Conservation (phyloP, 2,113 vertebrate species). For the Nycticorax nycticorax region DNA sequence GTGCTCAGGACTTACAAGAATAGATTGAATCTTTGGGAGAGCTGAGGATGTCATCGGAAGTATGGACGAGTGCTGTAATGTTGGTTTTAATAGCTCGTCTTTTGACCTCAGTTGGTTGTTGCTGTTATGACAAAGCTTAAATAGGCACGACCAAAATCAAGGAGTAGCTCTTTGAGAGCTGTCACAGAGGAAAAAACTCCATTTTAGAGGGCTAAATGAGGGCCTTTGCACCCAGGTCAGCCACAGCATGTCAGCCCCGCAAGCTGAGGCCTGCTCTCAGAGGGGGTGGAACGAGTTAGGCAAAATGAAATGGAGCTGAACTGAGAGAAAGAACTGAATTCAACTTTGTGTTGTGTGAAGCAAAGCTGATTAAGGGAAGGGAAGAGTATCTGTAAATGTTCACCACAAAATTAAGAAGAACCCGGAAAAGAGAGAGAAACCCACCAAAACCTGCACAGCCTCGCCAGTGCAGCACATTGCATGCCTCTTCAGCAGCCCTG, state of each 20-base stretch:
- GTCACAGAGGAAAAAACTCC: neutral
- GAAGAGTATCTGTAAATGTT: neutral
- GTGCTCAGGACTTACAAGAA: neutral
- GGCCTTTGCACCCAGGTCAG: neutral
- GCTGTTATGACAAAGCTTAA: neutral
- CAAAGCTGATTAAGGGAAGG: neutral
- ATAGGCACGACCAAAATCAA: neutral
- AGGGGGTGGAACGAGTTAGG: neutral
- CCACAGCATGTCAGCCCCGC: accelerated
- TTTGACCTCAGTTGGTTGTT: neutral
- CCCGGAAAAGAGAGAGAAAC: neutral
- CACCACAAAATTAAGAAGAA: neutral
- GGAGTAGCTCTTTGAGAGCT: neutral
- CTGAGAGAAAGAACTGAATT: neutral
- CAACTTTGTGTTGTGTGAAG: neutral
- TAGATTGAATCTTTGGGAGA: neutral
- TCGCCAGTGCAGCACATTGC: neutral
- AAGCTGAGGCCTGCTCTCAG: neutral
- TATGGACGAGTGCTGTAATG: neutral
- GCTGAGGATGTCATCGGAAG: neutral
- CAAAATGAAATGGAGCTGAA: neutral
- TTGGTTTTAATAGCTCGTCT: neutral
- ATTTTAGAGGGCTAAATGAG: neutral
- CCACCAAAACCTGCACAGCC: neutral
- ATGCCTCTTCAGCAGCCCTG: neutral